Base-by-base conservation (phyloP, 2,797 vertebrate species). In the Squalus acanthias region DNA sequence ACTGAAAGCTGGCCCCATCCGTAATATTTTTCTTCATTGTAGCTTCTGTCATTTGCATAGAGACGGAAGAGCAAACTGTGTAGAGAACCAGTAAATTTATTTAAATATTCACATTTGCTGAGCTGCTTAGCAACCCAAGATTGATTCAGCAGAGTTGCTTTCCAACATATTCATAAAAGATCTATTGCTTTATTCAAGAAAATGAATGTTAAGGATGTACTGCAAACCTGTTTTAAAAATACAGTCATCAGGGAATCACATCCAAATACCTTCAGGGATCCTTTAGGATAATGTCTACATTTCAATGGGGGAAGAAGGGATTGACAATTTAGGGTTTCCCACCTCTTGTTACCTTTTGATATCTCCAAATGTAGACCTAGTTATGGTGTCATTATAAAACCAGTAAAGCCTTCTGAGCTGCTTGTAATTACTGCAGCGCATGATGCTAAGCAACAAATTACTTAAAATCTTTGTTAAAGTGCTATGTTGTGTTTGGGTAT, bases 31-130 rank as follows among this genome's bases (percentile, higher is more conserved):
- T 96, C 96, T 96, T 97, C 98, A 98, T 97, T 98, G 97, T 97
- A 97, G 97, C 98, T 98, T 98, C 98, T 98, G 98, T 98, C 98
- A 98, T 98, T 98, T 96, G 87, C 97, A 97, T 97, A 97, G 97
- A 98, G 98, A 97, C 97, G 98, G 98, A 98, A 98, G 98, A 98
- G 98, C 98, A 98, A 98, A 98, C 98, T 98, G 98, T 97, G 97
- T 97, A 98, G 98, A 97, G 97, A 97, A 46, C 89, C 33, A 93
- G 63, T 20, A 67, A 29, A 95, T 72, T 95, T 57, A 57, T 95
- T 95, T 74, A 57, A 50, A 74, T 95, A 95, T 95, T 95, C 69
- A 74, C 13, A 26, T 95, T 70, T 95, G 39, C 39, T 33, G 46
- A 95, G 94, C 50, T 95, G 94, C 94, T 95, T 74, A 57, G 69